These are phyloP conservation scores for Pangasianodon hypophthalmus DNA, from an alignment of 2,113 vertebrate genomes.

Conservation along the genomic window DNA sequence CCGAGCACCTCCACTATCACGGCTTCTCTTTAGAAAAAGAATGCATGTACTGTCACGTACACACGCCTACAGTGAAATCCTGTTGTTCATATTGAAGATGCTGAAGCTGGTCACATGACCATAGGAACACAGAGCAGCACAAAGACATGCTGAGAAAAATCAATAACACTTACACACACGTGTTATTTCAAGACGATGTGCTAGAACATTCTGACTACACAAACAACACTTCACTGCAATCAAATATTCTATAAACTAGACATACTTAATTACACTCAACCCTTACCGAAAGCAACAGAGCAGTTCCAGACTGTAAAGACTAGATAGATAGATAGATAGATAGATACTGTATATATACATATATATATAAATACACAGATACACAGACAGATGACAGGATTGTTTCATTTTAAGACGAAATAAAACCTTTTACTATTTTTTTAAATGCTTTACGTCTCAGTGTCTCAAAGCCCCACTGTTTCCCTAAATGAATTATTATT, in stretches of 20 bases:
- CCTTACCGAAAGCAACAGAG: neutral
- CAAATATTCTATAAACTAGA: neutral
- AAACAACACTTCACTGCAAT: neutral
- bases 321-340: neutral
- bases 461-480: neutral
- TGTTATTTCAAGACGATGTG: neutral
- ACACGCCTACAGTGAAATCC: neutral
- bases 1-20: neutral
- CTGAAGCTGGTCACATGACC: neutral
- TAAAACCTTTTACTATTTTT: neutral
- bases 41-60: neutral
- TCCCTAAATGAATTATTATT: neutral
- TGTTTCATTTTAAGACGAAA: neutral
- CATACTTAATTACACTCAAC: neutral
- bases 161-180: neutral
- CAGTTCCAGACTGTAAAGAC: neutral
- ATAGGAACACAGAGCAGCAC: neutral
- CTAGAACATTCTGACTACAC: neutral
- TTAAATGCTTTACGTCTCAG: neutral
- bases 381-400: neutral
- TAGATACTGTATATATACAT: neutral
- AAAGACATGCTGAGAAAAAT: slow-evolving; percentile 9
- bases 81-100: neutral
- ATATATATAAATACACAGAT: neutral
- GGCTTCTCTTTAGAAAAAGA: neutral